Evolutionary conservation across 2,113 vertebrate species (phyloP).

Genomic region (Pseudois nayaur): DNA sequence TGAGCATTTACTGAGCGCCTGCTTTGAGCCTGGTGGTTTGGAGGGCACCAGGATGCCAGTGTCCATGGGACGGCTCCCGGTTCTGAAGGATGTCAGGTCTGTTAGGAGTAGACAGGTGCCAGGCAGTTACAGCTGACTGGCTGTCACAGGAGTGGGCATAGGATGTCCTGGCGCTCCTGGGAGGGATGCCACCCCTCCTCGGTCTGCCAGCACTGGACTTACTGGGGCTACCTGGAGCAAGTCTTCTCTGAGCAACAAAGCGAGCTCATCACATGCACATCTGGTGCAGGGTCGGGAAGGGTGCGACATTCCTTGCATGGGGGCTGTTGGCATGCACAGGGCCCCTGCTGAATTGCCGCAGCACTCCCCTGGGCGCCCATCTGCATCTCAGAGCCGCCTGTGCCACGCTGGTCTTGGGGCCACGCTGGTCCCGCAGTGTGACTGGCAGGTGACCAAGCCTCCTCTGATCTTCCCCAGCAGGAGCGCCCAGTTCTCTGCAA

Average conservation of each 20-base stretch:
- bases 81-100: neutral
- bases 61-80: neutral
- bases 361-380: neutral
- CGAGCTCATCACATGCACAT: neutral
- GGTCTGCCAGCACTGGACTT: neutral
- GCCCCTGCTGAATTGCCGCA: neutral
- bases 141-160: neutral
- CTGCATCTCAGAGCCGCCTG: neutral
- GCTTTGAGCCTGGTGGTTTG: neutral
- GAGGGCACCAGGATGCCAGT: neutral
- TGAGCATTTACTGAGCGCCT: neutral
- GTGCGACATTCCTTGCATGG: fast-evolving
- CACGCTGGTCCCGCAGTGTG: neutral
- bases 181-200: neutral
- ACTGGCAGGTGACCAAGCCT: neutral
- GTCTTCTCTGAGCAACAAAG: neutral
- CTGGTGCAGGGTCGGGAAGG: neutral
- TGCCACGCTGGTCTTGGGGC: neutral
- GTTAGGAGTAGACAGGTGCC: neutral
- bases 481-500: neutral
- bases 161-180: neutral
- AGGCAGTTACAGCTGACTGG: neutral
- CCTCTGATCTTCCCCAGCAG: neutral
- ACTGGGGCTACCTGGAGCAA: neutral
- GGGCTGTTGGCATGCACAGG: neutral